Base-by-base conservation (phyloP, 2,113 vertebrate species). In the Holacanthus passer region DNA sequence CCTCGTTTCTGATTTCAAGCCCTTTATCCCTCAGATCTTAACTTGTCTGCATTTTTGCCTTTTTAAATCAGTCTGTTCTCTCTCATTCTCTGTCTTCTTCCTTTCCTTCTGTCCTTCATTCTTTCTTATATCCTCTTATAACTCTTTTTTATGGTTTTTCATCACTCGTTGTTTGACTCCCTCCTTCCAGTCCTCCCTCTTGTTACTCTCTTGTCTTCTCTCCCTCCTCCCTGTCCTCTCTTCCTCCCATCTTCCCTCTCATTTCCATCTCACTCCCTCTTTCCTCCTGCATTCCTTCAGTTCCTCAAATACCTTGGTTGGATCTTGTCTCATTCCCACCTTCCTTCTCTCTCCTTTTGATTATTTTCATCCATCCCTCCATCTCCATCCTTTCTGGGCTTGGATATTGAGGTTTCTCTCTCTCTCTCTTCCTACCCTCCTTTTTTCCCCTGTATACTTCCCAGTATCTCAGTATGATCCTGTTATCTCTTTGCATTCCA, bases 1-100 rank as follows among this genome's bases (percentile, higher is more conserved):
- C 43, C n/a, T 73, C 22, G 16, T 43, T 88, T 63, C 27, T 56
- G 69, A 64, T 80, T 84, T 73, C 50, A 22, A 29, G 59, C 43
- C 29, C 29, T 81, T 20, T 55, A 13, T 72, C 64, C 35, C 56
- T 62, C 27, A 31, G 4, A 63, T 43, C 35, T 52, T 47, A 2
- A 9, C 29, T 37, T 16, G 7, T 48, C 43, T 16, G 4, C 24
- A 1, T 52, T 35, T 63, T n/a, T 74, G 22, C 29, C 13, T 73
- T 81, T 37, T 32, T 24, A 39, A 37, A 5, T 83, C 32, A 22
- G 22, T 19, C 37, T 43, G 31, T 63, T 77, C 24, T 27, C 14
- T 31, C 19, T 67, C 27, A 5, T 11, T 75, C n/a, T 12, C 5
- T 29, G 4, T 0, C 47, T 58, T 70, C 48, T 24, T 63, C 29